A percentile compares a stretch with the other conserved stretches of the same genome.
phyloP scores from a whole-genome alignment of 2,888 invertebrate species.

The Bellardia bayeri region DNA sequence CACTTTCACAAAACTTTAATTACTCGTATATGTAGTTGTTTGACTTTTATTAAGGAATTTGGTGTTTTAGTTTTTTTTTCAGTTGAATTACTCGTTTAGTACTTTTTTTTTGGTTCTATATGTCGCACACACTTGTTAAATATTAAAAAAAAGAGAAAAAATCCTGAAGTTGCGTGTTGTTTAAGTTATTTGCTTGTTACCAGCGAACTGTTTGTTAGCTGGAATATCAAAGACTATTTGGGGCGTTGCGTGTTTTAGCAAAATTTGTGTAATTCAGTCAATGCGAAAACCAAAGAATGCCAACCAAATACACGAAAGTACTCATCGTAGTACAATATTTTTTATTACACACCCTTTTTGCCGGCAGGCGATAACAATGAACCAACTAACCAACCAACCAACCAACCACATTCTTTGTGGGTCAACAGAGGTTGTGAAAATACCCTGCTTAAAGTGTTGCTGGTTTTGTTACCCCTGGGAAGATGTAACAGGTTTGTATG shows the following conservation, averaged over 20 bases:
- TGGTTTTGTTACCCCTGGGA: background rate
- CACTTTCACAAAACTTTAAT: constrained; percentile 41
- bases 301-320: constrained; percentile 4
- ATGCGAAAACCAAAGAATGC: background rate
- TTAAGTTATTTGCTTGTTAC: background rate
- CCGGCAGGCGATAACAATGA: constrained; percentile 34
- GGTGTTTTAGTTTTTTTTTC: constrained; percentile 5
- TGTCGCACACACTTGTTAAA: constrained; percentile 42
- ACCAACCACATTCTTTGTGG: background rate
- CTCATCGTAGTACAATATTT: background rate
- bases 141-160: background rate
- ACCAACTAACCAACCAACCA: background rate
- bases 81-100: constrained; percentile 5
- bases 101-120: background rate
- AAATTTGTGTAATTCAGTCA: constrained; percentile 55
- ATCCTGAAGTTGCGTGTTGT: constrained; percentile 56
- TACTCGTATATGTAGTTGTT: background rate
- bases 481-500: background rate
- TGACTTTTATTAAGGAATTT: constrained; percentile 33
- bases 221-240: constrained; percentile 40
- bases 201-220: constrained; percentile 45
- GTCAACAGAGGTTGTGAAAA: constrained; percentile 1
- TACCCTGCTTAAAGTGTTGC: background rate
- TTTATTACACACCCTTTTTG: constrained; percentile 65
- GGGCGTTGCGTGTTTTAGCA: constrained; percentile 66